Evolutionary conservation across 2,888 invertebrate genomes (phyloP), one percentile per base, ranked within the genome.

Genomic region (Melinaea menophilus): DNA sequence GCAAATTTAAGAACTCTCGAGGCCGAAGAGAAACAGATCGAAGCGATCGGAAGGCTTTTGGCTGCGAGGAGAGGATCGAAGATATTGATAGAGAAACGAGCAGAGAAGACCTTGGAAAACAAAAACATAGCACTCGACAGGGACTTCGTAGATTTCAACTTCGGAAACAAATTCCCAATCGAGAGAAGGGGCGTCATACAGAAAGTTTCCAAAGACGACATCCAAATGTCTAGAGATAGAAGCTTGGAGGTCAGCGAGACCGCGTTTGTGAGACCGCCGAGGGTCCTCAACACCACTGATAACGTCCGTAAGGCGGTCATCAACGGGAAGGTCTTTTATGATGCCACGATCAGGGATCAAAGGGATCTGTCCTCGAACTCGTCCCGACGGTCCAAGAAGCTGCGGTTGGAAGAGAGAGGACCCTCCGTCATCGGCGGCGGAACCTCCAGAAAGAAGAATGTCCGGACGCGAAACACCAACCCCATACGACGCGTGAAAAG

Each of bases 191-290:
- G 88, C 2, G 77, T 79, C 0, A 79, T 90, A 2, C 87, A 88
- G 68, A 86, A 81, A 72, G 85, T 90, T 0, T 83, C 80, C 57
- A 90, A 90, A 80, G 89, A 88, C 59, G 87, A 90, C 31, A 85
- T 90, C 73, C 84, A 85, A 72, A 81, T 74, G 64, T 71, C 68
- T 3, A 78, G 75, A 35, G 90, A 90, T 45, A 84, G 77, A 71
- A 90, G 89, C 66, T 73, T 90, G 59, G 90, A 90, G 81, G 87
- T 90, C 12, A 90, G 90, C 60, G 90, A 90, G 69, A 90, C 89
- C 2, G 81, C 88, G 2, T 90, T 79, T 11, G 85, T 89, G 1
- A 72, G 90, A 69, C 90, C 90, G 0, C 90, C 90, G 0, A 78
- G 90, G 73, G 77, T 90, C 45, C 71, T 90, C 34, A 81, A 80